Evolutionary conservation across 2,888 invertebrate genomes (phyloP).

Genomic region (Abscondita cerata): DNA sequence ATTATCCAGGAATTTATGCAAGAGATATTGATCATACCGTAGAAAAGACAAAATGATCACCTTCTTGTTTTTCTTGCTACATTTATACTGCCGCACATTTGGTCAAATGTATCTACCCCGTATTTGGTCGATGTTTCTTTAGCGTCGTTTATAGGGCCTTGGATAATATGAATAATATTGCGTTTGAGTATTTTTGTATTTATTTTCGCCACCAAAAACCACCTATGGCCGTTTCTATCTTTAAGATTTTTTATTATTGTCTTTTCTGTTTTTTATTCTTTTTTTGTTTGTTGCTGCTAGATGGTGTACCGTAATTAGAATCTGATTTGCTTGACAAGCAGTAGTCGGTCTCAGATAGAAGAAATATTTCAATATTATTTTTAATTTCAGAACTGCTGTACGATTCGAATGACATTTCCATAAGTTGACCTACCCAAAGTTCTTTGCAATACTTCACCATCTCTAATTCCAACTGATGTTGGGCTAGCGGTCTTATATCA

Average conservation of each 20-base stretch:
- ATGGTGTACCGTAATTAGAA: neutral
- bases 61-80: neutral
- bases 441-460: too few relatives aligned
- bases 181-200: neutral
- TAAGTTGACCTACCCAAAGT: too few relatives aligned
- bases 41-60: too few relatives aligned
- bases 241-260: neutral
- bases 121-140: too few relatives aligned
- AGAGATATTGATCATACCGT: too few relatives aligned
- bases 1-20: too few relatives aligned
- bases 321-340: neutral
- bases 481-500: too few relatives aligned
- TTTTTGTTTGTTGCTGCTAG: neutral
- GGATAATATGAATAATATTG: too few relatives aligned
- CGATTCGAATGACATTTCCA: neutral
- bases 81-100: neutral
- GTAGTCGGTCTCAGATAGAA: neutral
- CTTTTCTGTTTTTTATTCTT: neutral
- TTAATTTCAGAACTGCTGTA: neutral
- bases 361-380: neutral
- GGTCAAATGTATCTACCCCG: too few relatives aligned
- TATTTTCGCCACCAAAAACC: neutral
- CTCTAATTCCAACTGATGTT: too few relatives aligned
- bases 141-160: neutral
- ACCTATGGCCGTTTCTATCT: too few relatives aligned